Percentiles rank a stretch among this genome's conserved stretches.
These are phyloP conservation scores for Protomyctophum bolini DNA, from an alignment of 2,113 vertebrate genomes.

Conservation along the genomic window DNA sequence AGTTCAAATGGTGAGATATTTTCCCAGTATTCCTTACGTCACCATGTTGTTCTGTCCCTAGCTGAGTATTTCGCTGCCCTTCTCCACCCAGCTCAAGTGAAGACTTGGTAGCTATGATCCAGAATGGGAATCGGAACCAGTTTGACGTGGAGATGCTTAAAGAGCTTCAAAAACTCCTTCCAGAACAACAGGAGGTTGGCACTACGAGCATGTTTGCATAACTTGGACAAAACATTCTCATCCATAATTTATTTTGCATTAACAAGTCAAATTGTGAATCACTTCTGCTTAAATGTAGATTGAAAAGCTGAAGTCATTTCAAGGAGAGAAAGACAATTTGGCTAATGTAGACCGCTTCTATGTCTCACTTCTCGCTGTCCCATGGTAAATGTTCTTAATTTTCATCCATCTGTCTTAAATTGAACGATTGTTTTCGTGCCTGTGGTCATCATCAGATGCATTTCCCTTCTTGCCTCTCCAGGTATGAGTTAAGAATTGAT, in stretches of 20 bases:
- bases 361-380: slow-evolving; percentile 83
- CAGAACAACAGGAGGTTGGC: slow-evolving; percentile 94
- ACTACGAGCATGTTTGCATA: not conserved
- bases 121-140: slow-evolving; percentile 84
- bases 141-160: slow-evolving; percentile 94
- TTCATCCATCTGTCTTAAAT: not conserved
- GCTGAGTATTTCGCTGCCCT: not conserved
- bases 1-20: slow-evolving; percentile 91
- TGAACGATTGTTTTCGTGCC: too few relatives aligned
- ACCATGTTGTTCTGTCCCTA: not conserved
- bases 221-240: not conserved
- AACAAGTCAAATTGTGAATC: slow-evolving; percentile 8
- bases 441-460: not conserved
- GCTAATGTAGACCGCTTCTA: slow-evolving; percentile 92
- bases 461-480: slow-evolving; percentile 48
- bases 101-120: slow-evolving; percentile 88
- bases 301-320: slow-evolving; percentile 90
- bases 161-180: slow-evolving; percentile 93
- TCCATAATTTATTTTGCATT: not conserved
- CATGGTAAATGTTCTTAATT: slow-evolving; percentile 78
- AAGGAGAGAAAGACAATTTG: slow-evolving; percentile 87
- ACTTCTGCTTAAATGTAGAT: slow-evolving; percentile 74
- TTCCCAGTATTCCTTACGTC: not conserved
- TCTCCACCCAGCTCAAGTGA: slow-evolving; percentile 82
- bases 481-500: slow-evolving; percentile 93